Evolutionary conservation across 2,113 vertebrate genomes (phyloP), one percentile per base, ranked within the genome.

Genomic region (Xiphias gladius): DNA sequence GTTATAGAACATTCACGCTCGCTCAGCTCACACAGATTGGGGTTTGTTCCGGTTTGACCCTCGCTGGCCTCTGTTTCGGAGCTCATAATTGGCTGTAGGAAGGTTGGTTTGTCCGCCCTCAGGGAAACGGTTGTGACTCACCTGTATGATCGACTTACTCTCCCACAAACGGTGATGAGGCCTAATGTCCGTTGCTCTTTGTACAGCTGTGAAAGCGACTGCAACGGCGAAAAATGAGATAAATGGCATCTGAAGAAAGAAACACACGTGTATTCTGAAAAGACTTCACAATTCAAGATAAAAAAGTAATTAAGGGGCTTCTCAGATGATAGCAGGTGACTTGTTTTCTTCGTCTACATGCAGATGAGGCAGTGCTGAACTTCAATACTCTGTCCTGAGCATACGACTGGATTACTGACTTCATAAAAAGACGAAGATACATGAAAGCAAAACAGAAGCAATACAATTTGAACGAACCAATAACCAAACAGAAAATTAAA

Each of bases 121-220:
- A 4, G 54, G 63, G n/a, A 5, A 30, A 63, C 41, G 43, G 30
- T 41, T 22, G 7, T 46, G 52, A 63, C 61, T 81, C 28, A 10
- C 7, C 6, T 30, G 19, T 39, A 1, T 30, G 24, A 26, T 3
- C 1, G 16, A 13, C 8, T 2, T 17, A 12, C 37, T 72, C 62
- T 35, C 10, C 14, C 6, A 17, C 35, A 57, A 22, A 67, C 5
- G 28, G 11, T 41, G 26, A 75, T 68, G 55, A 77, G 26, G 24
- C 43, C 48, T 16, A 22, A 72, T 61, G 68, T 35, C 7, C 7
- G 37, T 64, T 74, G 74, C 30, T 54, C 22, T 26, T 52, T 73
- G 8, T 73, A 5, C 28, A 28, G 7, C 32, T 30, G 57, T 50
- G 37, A 72, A 26, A 55, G 48, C 30, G 65, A 46, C 11, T 30